Percentiles rank a stretch among this genome's conserved stretches.
These are phyloP conservation scores for Halictus rubicundus DNA, from an alignment of 1,140 invertebrate genomes.

Conservation along the genomic window DNA sequence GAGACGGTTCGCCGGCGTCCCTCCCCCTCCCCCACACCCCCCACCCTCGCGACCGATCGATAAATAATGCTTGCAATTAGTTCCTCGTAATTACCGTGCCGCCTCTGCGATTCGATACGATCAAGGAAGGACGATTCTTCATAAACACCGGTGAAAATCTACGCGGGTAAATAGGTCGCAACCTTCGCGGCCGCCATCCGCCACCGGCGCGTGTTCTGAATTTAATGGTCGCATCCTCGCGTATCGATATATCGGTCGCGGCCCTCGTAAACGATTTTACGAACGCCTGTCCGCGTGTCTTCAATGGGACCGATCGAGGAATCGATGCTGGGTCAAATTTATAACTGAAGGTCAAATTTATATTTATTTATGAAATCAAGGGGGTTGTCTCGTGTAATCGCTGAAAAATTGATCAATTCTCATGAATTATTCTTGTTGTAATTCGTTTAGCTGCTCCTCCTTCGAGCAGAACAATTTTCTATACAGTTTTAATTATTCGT, in stretches of 20 bases:
- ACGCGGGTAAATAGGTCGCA: slow-evolving; percentile 13
- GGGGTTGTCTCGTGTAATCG: no score
- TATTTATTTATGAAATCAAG: no score
- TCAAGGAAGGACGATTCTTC: slow-evolving; percentile 31
- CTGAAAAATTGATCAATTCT: no score
- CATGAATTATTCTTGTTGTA: no score
- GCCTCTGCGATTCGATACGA: slow-evolving; percentile 20
- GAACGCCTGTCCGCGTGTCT: neutral
- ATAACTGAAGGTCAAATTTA: no score
- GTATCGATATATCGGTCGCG: slow-evolving; percentile 24
- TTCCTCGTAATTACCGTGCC: slow-evolving; percentile 27
- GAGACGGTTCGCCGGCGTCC: neutral
- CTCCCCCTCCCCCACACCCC: no score
- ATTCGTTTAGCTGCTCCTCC: no score
- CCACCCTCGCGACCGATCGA: neutral
- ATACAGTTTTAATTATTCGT: no score
- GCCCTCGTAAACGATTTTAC: neutral
- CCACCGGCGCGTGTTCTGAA: slow-evolving; percentile 15
- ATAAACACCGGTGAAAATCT: slow-evolving; percentile 19
- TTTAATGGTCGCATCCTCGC: slow-evolving; percentile 1
- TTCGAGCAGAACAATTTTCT: no score
- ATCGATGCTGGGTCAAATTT: no score
- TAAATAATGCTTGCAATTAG: slow-evolving; percentile 41
- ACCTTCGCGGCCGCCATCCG: slow-evolving; percentile 10
- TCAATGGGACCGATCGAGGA: neutral